phyloP scores from a whole-genome alignment of 35 echinoderm and acorn worm genomes.

The Ophioderma brevispina region DNA sequence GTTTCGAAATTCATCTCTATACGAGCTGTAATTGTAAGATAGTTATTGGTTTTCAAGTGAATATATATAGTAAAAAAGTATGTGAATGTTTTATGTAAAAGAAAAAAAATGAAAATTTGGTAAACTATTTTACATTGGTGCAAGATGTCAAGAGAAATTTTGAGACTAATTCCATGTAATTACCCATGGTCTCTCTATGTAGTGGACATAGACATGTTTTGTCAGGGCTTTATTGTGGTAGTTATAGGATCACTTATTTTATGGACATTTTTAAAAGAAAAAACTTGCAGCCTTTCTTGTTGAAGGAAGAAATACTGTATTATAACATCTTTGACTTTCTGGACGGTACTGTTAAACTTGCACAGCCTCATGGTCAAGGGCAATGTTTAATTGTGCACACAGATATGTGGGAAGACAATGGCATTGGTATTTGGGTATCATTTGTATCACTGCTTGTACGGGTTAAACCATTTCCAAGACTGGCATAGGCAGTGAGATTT shows the following conservation, averaged over 20 bases:
- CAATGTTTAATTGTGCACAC: too few species aligned
- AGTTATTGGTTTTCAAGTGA: not conserved
- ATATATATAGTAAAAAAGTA: conserved; percentile 8
- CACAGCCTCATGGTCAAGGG: too few species aligned
- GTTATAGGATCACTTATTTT: not conserved
- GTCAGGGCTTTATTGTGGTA: not conserved
- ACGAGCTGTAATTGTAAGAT: not conserved
- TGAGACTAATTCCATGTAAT: not conserved
- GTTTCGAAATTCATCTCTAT: conserved; percentile 1
- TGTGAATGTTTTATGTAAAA: not conserved
- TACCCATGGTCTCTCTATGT: not conserved
- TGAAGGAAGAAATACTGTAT: too few species aligned
- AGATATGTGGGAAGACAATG: too few species aligned
- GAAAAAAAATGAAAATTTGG: not conserved
- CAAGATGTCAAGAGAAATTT: not conserved
- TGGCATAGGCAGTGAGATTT: too few species aligned
- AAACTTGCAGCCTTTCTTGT: not conserved
- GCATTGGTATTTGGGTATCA: too few species aligned
- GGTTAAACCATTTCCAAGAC: too few species aligned
- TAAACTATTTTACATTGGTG: not conserved
- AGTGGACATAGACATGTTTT: not conserved
- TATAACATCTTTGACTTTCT: too few species aligned
- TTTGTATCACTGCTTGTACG: too few species aligned
- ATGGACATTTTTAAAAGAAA: not conserved
- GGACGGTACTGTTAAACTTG: too few species aligned